Evolutionary conservation across 2,113 vertebrate species (phyloP), one percentile per base, ranked within the genome.

Genomic region (Aldabrachelys gigantea): DNA sequence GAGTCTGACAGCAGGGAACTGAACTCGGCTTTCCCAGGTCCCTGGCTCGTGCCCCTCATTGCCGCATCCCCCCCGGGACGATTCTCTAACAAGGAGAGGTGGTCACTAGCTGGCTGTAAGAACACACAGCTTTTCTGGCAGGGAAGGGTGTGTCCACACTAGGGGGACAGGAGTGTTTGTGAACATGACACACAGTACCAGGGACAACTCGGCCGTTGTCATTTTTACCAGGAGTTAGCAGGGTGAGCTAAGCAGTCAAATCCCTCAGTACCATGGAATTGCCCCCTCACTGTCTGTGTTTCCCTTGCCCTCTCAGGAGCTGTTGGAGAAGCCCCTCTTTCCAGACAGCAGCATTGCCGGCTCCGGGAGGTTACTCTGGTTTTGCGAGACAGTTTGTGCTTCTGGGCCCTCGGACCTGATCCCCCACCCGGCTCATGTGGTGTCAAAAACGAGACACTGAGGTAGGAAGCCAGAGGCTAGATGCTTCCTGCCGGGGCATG

Each of bases 201-300:
- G n/a, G 35, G 17, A 5, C 1, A 1, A 21, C 35, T n/a, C 9
- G 9, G 19, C 19, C 2, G 9, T 22, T 38, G n/a, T 38, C 2
- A 2, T 72, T 38, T 38, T 38, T 8, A 69, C 35, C 6, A n/a
- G 62, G 65, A 21, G 65, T 38, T 35, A 65, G 16, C 62, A 65
- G n/a, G 19, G 4, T 38, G n/a, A 38, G 65, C 19, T 72, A 21
- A 72, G 35, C 19, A 5, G 5, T 72, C 65, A n/a, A 10, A 38
- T 38, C 19, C 35, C 65, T 72, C 5, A 2, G 65, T 38, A 38
- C 9, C 19, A 38, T 11, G 10, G 65, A 21, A 38, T 35, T 10
- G 19, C 65, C 9, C 27, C 65, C 65, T 72, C n/a, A 72, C 19
- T 72, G 65, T 72, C 65, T 22, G 65, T 72, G 35, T 72, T n/a